Percentiles rank a stretch among this genome's conserved stretches.
Evolutionary conservation across 2,113 vertebrate species (phyloP).

Genomic region (Planiliza haematocheilus): DNA sequence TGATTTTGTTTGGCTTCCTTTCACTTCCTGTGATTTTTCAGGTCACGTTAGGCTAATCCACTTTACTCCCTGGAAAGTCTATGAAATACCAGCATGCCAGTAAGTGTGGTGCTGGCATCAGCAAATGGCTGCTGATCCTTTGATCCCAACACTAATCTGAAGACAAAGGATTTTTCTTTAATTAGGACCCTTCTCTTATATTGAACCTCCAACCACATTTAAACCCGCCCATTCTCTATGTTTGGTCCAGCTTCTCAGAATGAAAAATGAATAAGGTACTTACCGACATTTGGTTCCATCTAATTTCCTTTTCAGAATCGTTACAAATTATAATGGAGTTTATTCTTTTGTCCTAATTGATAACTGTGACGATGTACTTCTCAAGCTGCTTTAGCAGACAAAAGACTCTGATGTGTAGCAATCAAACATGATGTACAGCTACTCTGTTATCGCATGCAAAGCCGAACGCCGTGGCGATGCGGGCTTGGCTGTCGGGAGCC

Average conservation of each 20-base stretch:
- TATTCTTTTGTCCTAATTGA: not conserved
- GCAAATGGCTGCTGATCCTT: slow-evolving; percentile 57
- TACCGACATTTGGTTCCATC: not conserved
- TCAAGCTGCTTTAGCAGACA: slow-evolving; percentile 1
- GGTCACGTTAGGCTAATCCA: slow-evolving; percentile 69
- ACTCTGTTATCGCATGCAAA: slow-evolving; percentile 29
- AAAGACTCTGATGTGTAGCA: slow-evolving; percentile 46
- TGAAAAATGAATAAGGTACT: not conserved
- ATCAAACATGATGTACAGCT: slow-evolving; percentile 24
- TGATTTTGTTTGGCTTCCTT: slow-evolving; percentile 27
- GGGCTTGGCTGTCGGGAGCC: slow-evolving; percentile 51
- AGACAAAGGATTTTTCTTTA: slow-evolving; percentile 53
- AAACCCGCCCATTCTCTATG: slow-evolving; percentile 20
- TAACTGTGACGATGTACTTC: slow-evolving; percentile 5
- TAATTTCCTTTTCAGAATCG: slow-evolving; percentile 8
- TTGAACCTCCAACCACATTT: slow-evolving; percentile 27
- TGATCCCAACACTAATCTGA: slow-evolving; percentile 61
- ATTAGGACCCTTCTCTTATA: slow-evolving; percentile 45
- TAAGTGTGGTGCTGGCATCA: slow-evolving; percentile 53
- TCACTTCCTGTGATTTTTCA: slow-evolving; percentile 42
- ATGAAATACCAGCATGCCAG: slow-evolving; percentile 55
- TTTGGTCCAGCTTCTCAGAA: slow-evolving; percentile 10
- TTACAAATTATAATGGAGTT: slow-evolving; percentile 14
- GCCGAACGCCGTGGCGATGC: slow-evolving; percentile 29
- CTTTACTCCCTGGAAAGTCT: slow-evolving; percentile 58